Base-by-base conservation (phyloP, 2,797 vertebrate species). In the Lepus townsendii region DNA sequence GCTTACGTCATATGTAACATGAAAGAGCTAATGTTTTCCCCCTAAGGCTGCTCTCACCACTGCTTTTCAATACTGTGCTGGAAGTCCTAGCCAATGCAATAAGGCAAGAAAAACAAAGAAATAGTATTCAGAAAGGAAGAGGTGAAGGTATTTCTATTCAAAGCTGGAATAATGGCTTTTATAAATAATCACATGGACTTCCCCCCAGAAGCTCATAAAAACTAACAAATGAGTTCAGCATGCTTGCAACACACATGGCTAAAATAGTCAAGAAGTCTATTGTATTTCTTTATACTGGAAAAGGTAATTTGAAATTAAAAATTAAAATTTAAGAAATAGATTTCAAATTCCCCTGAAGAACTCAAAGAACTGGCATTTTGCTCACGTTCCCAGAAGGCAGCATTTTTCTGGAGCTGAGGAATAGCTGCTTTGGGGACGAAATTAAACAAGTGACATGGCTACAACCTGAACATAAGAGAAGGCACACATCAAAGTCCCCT, bases 71-170 rank as follows among this genome's bases (percentile, higher is more conserved):
- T 30, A 52, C 5, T 35, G 27, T 35, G 32, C 57, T 82, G 16
- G 24, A 76, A 54, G 52, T 84, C 73, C 54, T 71, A 73, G 57
- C 22, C 79, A 83, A 27, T 71, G 66, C 50, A 80, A 79, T 76
- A 83, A 42, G 71, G 38, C 50, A 86, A 95, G 86, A 97, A 93
- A 95, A 93, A 62, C 7, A 76, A 94, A 78, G 10, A 10, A 79
- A 42, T 68, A 4, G 9, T 57, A 27, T 66, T 17, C 11, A 52
- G 42, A 62, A 91, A 88, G 60, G 57, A 94, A 82, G 3, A 52
- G 79, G 72, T 35, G 35, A 72, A 75, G 50, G 72, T 7, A 0
- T 73, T 92, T 73, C 54, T 80, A 35, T 76, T 87, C 30, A 68
- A 27, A 47, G 82, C 57, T 83, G 50, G 30, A 42, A 27, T 8